Conservation (phyloP, 2,797 vertebrate species). For the Gallinago stenura region DNA sequence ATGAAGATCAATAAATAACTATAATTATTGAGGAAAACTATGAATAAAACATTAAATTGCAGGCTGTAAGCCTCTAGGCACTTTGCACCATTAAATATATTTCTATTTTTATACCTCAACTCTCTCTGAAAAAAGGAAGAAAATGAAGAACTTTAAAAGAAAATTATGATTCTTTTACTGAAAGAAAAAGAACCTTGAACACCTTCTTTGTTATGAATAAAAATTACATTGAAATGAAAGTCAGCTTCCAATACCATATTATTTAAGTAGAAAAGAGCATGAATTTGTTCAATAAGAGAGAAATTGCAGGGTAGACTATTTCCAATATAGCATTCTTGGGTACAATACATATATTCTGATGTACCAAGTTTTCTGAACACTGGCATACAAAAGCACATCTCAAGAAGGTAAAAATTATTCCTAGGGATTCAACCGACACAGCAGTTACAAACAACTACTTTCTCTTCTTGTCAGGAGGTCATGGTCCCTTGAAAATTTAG, state of each 20-base stretch:
- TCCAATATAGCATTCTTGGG: background rate
- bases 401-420: background rate
- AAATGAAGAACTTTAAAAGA: conserved; percentile 3
- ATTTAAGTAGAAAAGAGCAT: background rate
- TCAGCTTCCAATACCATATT: background rate
- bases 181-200: conserved; percentile 31
- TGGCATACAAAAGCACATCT: background rate
- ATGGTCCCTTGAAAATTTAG: background rate
- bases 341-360: background rate
- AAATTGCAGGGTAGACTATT: background rate
- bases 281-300: background rate
- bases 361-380: background rate
- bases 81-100: conserved; percentile 40
- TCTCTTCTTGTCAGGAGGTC: background rate
- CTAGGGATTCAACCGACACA: background rate
- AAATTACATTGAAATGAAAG: conserved; percentile 60
- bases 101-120: conserved; percentile 49
- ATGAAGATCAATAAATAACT: conserved; percentile 67
- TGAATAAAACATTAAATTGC: conserved; percentile 71
- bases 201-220: conserved; percentile 48
- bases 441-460: background rate
- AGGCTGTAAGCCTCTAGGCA: conserved; percentile 19
- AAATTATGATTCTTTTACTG: background rate
- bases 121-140: conserved; percentile 15
- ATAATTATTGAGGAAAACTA: conserved; percentile 72